phyloP scores from a whole-genome alignment of 2,888 invertebrate species.

The Craniophora ligustri region DNA sequence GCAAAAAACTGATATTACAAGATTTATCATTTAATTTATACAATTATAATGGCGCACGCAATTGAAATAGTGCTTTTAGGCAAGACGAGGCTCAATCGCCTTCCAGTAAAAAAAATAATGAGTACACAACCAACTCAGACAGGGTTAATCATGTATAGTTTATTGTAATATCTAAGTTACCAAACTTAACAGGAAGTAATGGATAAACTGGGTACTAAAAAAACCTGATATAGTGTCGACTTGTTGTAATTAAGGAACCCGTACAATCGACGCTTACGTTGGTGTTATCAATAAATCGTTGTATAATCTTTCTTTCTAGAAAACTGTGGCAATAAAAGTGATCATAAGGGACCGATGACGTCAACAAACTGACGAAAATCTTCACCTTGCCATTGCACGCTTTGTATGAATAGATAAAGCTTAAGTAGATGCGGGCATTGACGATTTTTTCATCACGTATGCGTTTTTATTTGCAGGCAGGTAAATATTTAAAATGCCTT shows the following conservation, averaged over 20 bases:
- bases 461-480: conserved; percentile 13
- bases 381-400: conserved; percentile 52
- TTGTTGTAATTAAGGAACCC: conserved; percentile 1
- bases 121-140: no score
- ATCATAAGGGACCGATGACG: conserved; percentile 45
- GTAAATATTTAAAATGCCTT: conserved; percentile 6
- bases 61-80: no score
- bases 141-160: not conserved
- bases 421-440: conserved; percentile 47
- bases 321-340: conserved; percentile 5
- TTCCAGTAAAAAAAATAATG: no score
- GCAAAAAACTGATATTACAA: no score
- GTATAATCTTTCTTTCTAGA: conserved; percentile 12
- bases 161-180: not conserved
- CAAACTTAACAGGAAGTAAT: not conserved
- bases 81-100: no score
- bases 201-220: not conserved
- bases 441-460: conserved; percentile 27
- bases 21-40: no score
- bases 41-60: no score
- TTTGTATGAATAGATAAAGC: conserved; percentile 39
- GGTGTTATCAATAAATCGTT: not conserved
- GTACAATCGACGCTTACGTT: not conserved
- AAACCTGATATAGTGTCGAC: not conserved
- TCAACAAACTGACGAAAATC: conserved; percentile 53